Conservation (phyloP, 2,797 vertebrate species). For the Protonibea diacanthus region DNA sequence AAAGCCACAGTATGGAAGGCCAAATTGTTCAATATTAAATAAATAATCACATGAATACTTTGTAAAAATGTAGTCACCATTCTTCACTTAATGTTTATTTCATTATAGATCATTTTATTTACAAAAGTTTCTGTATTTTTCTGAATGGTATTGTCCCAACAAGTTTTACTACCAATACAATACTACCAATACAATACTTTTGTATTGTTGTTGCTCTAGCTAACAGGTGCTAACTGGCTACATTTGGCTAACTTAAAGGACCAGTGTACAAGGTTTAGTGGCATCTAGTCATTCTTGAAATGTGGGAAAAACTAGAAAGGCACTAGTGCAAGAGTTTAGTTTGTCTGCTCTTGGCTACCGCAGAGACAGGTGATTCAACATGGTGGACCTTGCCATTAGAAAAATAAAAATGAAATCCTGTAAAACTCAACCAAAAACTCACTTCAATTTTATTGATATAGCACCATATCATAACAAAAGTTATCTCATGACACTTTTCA, state of each 20-base stretch:
- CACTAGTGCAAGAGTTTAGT: no score
- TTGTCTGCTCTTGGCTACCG: no score
- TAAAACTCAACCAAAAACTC: neutral
- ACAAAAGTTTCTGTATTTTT: neutral
- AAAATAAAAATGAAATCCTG: neutral
- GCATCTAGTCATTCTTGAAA: no score
- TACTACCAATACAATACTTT: neutral
- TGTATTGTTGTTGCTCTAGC: neutral
- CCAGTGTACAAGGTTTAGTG: no score
- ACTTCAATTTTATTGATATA: no score
- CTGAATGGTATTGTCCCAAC: neutral
- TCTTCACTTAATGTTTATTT: neutral
- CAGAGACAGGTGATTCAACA: no score
- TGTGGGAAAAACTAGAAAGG: no score
- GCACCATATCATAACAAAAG: no score
- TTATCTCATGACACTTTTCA: no score
- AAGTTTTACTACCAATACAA: no score
- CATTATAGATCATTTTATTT: neutral
- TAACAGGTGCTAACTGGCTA: neutral
- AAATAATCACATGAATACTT: conserved; percentile 2
- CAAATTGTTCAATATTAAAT: conserved; percentile 6
- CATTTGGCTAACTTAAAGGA: neutral
- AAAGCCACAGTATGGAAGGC: neutral
- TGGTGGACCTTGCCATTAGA: no score
- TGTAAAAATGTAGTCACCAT: neutral